Percentiles rank a stretch among this genome's conserved stretches.
Evolutionary conservation across 53 echinoderm and acorn worm genomes (phyloP).

Genomic region (Glandiceps talaboti): DNA sequence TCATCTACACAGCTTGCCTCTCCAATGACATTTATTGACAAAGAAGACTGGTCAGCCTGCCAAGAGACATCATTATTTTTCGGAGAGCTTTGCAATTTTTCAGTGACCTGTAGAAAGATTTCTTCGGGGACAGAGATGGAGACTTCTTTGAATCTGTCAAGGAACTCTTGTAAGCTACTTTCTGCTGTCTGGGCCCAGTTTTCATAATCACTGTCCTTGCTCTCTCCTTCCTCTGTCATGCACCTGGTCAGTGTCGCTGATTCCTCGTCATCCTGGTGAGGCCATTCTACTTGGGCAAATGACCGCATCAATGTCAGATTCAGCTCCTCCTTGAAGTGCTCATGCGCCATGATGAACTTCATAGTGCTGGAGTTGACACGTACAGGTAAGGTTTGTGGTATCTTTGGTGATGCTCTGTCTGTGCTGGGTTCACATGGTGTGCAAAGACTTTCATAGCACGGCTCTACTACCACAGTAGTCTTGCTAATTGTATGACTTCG

Average conservation of each 20-base stretch:
- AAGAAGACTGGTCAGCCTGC: background rate
- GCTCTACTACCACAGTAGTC: background rate
- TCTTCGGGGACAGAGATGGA: background rate
- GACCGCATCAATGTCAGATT: background rate
- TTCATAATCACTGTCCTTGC: background rate
- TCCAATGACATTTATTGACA: background rate
- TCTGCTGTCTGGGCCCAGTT: background rate
- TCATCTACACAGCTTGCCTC: background rate
- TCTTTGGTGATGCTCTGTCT: background rate
- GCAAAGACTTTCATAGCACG: background rate
- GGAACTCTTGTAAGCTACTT: background rate
- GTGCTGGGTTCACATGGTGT: background rate
- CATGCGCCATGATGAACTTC: background rate
- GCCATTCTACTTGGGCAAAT: background rate
- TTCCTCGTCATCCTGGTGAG: background rate
- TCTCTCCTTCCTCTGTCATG: background rate
- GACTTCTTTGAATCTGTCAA: background rate
- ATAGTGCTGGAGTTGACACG: background rate
- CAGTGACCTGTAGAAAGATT: background rate
- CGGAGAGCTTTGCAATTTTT: background rate
- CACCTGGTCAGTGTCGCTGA: background rate
- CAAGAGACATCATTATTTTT: background rate
- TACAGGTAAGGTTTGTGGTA: background rate
- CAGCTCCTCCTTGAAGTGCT: background rate
- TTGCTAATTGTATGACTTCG: background rate